phyloP scores from a whole-genome alignment of 2,888 invertebrate species.

The Orthosia gracilis region DNA sequence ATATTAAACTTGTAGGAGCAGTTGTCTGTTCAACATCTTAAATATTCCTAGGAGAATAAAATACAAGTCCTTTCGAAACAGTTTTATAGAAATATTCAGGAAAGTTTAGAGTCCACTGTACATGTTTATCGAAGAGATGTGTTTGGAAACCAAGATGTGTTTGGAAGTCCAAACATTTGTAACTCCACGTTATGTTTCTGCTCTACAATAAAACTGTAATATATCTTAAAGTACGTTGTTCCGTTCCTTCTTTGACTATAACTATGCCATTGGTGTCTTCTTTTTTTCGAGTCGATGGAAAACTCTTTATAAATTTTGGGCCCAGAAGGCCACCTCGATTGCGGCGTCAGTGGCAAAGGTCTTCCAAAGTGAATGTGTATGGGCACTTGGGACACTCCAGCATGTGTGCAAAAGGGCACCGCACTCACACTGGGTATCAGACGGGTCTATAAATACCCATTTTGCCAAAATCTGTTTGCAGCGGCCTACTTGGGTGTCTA shows the following conservation, averaged over 20 bases:
- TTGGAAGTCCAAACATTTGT: not conserved
- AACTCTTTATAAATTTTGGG: too few species aligned
- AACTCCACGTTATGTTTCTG: not conserved
- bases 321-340: too few species aligned
- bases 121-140: not conserved
- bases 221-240: not conserved
- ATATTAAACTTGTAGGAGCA: conserved; percentile 23
- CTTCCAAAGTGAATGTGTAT: too few species aligned
- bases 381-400: too few species aligned
- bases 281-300: too few species aligned
- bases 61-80: not conserved
- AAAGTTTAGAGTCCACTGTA: conserved; percentile 7
- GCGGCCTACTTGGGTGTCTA: too few species aligned
- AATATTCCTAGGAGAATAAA: conserved; percentile 21
- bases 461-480: too few species aligned
- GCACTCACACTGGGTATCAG: too few species aligned
- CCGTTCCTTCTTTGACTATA: not conserved
- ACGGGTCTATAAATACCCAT: too few species aligned
- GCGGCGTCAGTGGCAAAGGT: too few species aligned
- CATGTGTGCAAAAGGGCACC: too few species aligned
- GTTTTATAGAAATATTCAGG: conserved; percentile 22
- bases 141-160: too few species aligned
- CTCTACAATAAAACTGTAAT: not conserved
- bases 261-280: not conserved
- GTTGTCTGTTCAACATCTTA: not conserved